Evolutionary conservation across 2,113 vertebrate genomes (phyloP).

Genomic region (Osmerus eperlanus): DNA sequence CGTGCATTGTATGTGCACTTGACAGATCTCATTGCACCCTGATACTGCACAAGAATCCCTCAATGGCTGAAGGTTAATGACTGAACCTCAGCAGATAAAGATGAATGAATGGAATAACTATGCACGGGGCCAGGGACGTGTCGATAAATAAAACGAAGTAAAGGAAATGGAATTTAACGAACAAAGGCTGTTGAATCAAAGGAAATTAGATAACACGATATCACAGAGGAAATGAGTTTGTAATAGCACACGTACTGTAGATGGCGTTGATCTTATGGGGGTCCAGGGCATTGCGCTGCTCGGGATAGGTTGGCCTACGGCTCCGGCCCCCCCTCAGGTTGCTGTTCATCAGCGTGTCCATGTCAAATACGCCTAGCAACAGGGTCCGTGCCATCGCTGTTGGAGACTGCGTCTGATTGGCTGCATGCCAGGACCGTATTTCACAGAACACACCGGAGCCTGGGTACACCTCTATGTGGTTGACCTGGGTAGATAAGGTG

Average conservation of each 20-base stretch:
- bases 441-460: slow-evolving; percentile 62
- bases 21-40: no score
- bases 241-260: slow-evolving; percentile 37
- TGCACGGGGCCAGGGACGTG: no score
- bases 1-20: no score
- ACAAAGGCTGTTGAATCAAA: no score
- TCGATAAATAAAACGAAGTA: no score
- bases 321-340: slow-evolving; percentile 59
- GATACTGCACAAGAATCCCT: no score
- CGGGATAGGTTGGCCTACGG: slow-evolving; percentile 46
- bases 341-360: slow-evolving; percentile 61
- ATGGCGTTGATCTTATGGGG: slow-evolving; percentile 59
- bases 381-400: slow-evolving; percentile 57
- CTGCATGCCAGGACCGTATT: slow-evolving; percentile 49
- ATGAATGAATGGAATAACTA: no score
- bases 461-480: slow-evolving; percentile 54
- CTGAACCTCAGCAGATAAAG: no score
- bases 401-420: slow-evolving; percentile 53
- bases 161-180: no score
- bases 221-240: background rate
- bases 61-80: no score
- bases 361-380: slow-evolving; percentile 61
- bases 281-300: slow-evolving; percentile 51
- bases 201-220: no score
- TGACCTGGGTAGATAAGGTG: slow-evolving; percentile 27